These are phyloP conservation scores for Orthosia gracilis DNA, from an alignment of 2,888 invertebrate genomes.

Conservation along the genomic window DNA sequence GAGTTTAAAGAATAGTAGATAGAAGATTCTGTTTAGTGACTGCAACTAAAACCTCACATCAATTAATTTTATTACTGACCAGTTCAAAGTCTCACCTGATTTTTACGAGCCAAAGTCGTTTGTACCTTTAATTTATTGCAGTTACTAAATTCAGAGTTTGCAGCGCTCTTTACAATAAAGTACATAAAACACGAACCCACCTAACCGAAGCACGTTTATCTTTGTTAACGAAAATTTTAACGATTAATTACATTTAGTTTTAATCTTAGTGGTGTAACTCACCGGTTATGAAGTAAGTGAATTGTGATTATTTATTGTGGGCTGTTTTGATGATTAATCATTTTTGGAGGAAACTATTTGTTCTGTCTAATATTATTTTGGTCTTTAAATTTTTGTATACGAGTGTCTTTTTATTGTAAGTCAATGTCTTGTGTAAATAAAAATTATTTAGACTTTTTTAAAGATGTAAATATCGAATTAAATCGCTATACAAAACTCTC, in stretches of 20 bases:
- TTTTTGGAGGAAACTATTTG: neutral
- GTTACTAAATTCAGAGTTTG: constrained; percentile 48
- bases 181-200: constrained; percentile 60
- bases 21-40: no score
- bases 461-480: no score
- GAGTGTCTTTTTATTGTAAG: no score
- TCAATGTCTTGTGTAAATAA: no score
- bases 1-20: no score
- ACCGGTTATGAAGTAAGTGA: constrained; percentile 45
- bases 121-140: constrained; percentile 59
- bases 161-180: constrained; percentile 54
- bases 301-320: constrained; percentile 37
- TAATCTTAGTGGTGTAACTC: constrained; percentile 60
- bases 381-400: neutral
- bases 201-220: constrained; percentile 61
- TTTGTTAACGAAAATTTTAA: constrained; percentile 57
- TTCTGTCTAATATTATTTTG: neutral
- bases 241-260: constrained; percentile 62
- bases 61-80: constrained; percentile 39
- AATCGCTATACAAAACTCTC: no score
- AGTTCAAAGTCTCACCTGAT: constrained; percentile 26
- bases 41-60: constrained; percentile 14
- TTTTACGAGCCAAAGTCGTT: constrained; percentile 28
- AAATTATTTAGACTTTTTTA: no score
- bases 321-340: constrained; percentile 13